Evolutionary conservation across 1,140 invertebrate genomes (phyloP).

Genomic region (Drosophila sp.): DNA sequence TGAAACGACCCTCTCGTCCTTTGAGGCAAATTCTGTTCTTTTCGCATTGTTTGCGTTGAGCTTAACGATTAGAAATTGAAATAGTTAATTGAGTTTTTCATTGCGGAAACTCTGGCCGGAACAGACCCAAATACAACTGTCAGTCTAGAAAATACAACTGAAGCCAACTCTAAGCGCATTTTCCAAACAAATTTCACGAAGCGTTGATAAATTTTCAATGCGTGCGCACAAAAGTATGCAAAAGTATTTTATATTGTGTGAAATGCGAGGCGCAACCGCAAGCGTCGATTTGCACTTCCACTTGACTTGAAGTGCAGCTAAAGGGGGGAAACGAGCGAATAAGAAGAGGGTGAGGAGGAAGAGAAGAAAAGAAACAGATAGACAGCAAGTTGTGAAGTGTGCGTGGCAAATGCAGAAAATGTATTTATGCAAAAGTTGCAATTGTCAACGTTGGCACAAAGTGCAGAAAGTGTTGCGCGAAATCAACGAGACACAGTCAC

Average conservation of each 20-base stretch:
- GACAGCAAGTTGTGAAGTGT: slow-evolving; percentile 26
- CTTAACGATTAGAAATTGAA: slow-evolving; percentile 47
- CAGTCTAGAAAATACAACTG: background rate
- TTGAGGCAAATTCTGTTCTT: slow-evolving; percentile 32
- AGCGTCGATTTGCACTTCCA: slow-evolving; percentile 55
- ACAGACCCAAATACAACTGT: slow-evolving; percentile 14
- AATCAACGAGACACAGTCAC: slow-evolving; percentile 50
- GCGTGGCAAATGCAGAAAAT: slow-evolving; percentile 71
- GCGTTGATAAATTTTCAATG: slow-evolving; percentile 57
- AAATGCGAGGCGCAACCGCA: slow-evolving; percentile 28
- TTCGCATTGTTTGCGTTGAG: slow-evolving; percentile 38
- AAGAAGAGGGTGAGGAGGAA: too few relatives aligned
- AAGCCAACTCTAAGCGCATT: slow-evolving; percentile 53
- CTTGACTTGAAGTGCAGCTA: slow-evolving; percentile 56
- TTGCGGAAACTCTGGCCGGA: slow-evolving; percentile 19
- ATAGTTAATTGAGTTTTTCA: slow-evolving; percentile 70
- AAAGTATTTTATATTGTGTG: slow-evolving; percentile 60
- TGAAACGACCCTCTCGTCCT: slow-evolving; percentile 66
- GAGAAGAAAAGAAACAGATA: background rate
- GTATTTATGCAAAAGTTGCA: slow-evolving; percentile 83
- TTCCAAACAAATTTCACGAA: slow-evolving; percentile 39
- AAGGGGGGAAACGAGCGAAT: too few relatives aligned
- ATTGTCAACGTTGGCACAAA: slow-evolving; percentile 71
- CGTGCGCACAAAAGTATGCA: slow-evolving; percentile 64
- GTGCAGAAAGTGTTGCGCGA: slow-evolving; percentile 68